Base-by-base conservation (phyloP, 2,888 invertebrate species). In the Cistogaster globosa region DNA sequence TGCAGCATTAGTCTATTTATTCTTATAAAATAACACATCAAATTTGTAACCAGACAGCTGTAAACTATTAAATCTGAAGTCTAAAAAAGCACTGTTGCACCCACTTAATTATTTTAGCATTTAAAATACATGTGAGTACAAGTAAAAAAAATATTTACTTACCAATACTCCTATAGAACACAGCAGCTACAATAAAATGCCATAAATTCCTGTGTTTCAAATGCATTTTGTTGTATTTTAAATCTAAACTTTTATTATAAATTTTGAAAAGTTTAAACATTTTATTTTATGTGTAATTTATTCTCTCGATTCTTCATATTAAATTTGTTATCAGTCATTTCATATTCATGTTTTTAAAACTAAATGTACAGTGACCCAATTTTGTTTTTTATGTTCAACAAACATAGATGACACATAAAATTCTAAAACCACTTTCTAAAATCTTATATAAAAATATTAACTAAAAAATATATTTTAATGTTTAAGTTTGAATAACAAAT, bases 91-190 rank as follows among this genome's bases (percentile, higher is more conserved):
- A 26, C 4, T 26, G 26, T 26, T 26, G 4, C 26, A 26, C 26
- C 26, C 4, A 26, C 26, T 32, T 7, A 32, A 32, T 32, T 5
- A 2, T 26, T 26, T 26, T 4, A 26, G 4, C 1, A 26, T 26
- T 4, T 26, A 26, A 26, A 11, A 14, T 42, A 14, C 4, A 26
- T 42, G 14, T 14, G 7, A 14, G 14, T 14, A 51, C 18, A 6
- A 4, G 1, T 1, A 11, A 36, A n/a, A 60, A 8, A 26, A 9
- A 8, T 63, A 26, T 78, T 14, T 36, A 90, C 90, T 90, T 87
- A 90, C 90, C 90, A 84, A 90, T 88, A 87, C 87, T 87, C 74
- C 89, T 86, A 53, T 88, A 89, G 78, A 90, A 88, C 77, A 90
- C 87, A 74, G 88, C 87, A n/a, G 88, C 88, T 68, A 90, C 87